Evolutionary conservation across 2,888 invertebrate genomes (phyloP).

Genomic region (Oligia latruncula): DNA sequence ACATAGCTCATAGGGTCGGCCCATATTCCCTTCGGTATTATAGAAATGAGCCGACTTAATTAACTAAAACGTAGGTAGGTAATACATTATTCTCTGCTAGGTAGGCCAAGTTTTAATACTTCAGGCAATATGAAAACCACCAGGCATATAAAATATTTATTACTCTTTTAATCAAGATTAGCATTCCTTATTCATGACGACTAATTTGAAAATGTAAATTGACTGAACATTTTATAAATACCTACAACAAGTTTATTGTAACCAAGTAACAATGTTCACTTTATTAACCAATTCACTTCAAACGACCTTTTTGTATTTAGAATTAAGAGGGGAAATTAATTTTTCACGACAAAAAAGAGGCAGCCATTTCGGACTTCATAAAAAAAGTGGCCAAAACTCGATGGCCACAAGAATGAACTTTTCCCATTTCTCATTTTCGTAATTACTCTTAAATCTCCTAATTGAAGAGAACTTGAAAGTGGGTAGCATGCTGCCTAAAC

Average conservation of each 20-base stretch:
- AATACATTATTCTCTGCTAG: conserved; percentile 38
- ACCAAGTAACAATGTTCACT: conserved; percentile 63
- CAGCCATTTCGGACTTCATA: conserved; percentile 81
- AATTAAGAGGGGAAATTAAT: conserved; percentile 76
- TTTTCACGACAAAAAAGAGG: conserved; percentile 77
- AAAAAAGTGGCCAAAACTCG: conserved; percentile 81
- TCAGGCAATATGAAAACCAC: conserved; percentile 46
- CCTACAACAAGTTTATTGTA: conserved; percentile 28
- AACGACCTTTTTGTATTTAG: conserved; percentile 72
- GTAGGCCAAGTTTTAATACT: conserved; percentile 27
- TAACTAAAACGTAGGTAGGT: conserved; percentile 49
- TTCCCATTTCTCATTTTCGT: conserved; percentile 86
- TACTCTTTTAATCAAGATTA: conserved; percentile 35
- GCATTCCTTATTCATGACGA: conserved; percentile 31
- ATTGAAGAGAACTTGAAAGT: conserved; percentile 78
- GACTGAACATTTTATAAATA: conserved; percentile 29
- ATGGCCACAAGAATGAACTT: conserved; percentile 82
- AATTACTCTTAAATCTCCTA: conserved; percentile 84
- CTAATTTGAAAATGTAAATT: conserved; percentile 44
- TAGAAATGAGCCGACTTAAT: conserved; percentile 53
- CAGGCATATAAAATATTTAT: conserved; percentile 39
- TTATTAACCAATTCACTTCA: conserved; percentile 66
- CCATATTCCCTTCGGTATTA: conserved; percentile 49
- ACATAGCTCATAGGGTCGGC: conserved; percentile 42
- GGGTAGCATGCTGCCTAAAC: conserved; percentile 59